These are phyloP conservation scores for Celastrina argiolus DNA, from an alignment of 2,888 invertebrate species.

Conservation along the genomic window DNA sequence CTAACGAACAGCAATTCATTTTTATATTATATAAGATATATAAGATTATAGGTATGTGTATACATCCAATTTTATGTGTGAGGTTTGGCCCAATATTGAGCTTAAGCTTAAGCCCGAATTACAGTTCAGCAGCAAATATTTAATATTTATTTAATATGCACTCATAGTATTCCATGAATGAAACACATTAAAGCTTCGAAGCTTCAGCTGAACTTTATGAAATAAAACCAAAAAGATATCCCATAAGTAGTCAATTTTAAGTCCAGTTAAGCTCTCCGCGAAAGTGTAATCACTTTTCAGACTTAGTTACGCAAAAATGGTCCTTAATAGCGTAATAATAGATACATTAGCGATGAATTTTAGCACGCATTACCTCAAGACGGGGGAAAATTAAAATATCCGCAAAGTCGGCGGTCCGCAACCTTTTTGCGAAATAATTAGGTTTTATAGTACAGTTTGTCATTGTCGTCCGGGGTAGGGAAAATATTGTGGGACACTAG, in stretches of 20 bases:
- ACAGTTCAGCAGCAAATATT: too few species aligned
- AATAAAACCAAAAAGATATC: not conserved
- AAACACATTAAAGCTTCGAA: not conserved
- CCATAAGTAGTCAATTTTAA: constrained; percentile 13
- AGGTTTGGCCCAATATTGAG: too few species aligned
- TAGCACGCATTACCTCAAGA: constrained; percentile 30
- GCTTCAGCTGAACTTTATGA: not conserved
- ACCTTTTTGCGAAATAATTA: constrained; percentile 20
- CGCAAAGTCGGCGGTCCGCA: constrained; percentile 30
- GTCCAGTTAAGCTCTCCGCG: not conserved
- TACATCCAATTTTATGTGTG: too few species aligned
- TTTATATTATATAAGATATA: too few species aligned
- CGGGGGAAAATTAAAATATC: constrained; percentile 50
- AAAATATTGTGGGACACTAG: constrained; percentile 7
- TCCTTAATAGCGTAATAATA: constrained; percentile 29
- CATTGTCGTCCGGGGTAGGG: not conserved
- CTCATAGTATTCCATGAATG: too few species aligned
- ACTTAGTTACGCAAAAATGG: constrained; percentile 28
- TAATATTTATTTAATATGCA: too few species aligned
- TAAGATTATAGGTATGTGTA: too few species aligned
- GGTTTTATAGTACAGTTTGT: constrained; percentile 8
- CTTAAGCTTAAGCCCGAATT: too few species aligned
- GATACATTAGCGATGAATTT: constrained; percentile 29
- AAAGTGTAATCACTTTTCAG: constrained; percentile 21
- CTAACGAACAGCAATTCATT: too few species aligned